Base-by-base conservation (phyloP, 2,888 invertebrate genomes). In the Hypsopygia costalis region DNA sequence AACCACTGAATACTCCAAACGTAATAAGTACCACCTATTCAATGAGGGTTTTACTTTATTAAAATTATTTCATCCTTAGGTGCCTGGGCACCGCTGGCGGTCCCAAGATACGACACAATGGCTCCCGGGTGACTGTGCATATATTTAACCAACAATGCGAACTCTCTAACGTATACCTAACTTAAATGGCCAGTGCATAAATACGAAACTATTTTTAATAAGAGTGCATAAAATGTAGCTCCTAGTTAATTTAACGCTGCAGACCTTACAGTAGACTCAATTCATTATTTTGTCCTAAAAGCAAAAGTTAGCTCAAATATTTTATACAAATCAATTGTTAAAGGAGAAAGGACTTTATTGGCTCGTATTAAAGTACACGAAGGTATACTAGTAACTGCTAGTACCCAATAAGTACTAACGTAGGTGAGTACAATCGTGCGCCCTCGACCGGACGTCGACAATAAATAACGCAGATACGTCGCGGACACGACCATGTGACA, bases 401-500 rank as follows among this genome's bases (percentile, higher is more conserved):
- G 34, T 40, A 36, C 38, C 52, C 47, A 44, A 45, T 48, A 40
- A 45, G 44, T 40, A 44, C 40, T 41, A 49, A 51, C 49, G 60
- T 58, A 58, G 58, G 54, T 53, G 55, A 47, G 47, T 54, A 57
- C 61, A 67, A 77, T 81, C 81, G 79, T 69, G 74, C 62, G 47
- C 56, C 51, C 52, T 52, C 53, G 51, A 70, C 69, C 73, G 78
- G 74, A 77, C 82, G 76, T 69, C 66, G 73, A 63, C 79, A 81
- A 85, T 85, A 86, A 86, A 86, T 85, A 83, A 86, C 68, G 68
- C 70, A 79, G 85, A 86, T 86, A 86, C 78, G 76, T 79, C 68
- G 72, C 69, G 58, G 47, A 82, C 85, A 81, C 81, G 80, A 71
- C 69, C 79, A 69, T 60, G 71, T 77, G 83, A 83, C 81, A 66